phyloP scores from a whole-genome alignment of 1,140 invertebrate species.

The Periplaneta americana region DNA sequence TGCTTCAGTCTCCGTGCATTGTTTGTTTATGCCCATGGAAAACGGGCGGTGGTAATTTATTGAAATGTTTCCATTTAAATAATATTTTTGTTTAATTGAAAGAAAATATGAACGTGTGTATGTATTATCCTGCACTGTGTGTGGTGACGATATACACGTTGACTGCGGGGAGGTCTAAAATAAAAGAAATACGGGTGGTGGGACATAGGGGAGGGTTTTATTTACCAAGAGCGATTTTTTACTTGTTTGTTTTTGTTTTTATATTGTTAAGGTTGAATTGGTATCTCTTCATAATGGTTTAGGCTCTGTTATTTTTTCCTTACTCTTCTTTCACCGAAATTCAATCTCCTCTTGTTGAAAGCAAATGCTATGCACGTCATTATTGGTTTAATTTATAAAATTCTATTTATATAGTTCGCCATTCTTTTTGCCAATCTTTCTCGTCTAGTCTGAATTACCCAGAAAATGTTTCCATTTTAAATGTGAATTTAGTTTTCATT shows the following conservation, averaged over 20 bases:
- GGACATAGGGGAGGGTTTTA: neutral
- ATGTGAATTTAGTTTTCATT: neutral
- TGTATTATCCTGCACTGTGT: too few species aligned
- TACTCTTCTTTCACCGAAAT: neutral
- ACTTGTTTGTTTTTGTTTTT: neutral
- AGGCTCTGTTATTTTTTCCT: neutral
- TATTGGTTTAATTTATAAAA: neutral
- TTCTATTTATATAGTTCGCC: neutral
- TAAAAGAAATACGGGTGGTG: neutral
- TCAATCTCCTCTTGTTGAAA: neutral
- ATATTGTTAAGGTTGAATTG: neutral
- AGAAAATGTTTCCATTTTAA: neutral
- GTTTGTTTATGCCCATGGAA: neutral
- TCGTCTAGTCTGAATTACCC: neutral
- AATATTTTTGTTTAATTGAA: conserved; percentile 14
- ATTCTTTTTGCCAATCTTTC: neutral
- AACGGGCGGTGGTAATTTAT: conserved; percentile 2
- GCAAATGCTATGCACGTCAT: neutral
- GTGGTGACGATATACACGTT: neutral
- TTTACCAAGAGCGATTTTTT: neutral
- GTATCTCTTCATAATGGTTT: neutral
- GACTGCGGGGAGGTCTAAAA: neutral
- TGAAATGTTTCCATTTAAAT: conserved; percentile 11
- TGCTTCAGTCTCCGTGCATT: neutral
- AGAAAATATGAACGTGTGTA: conserved; percentile 2